Conservation (phyloP, 2,888 invertebrate genomes). For the Agrochola macilenta region DNA sequence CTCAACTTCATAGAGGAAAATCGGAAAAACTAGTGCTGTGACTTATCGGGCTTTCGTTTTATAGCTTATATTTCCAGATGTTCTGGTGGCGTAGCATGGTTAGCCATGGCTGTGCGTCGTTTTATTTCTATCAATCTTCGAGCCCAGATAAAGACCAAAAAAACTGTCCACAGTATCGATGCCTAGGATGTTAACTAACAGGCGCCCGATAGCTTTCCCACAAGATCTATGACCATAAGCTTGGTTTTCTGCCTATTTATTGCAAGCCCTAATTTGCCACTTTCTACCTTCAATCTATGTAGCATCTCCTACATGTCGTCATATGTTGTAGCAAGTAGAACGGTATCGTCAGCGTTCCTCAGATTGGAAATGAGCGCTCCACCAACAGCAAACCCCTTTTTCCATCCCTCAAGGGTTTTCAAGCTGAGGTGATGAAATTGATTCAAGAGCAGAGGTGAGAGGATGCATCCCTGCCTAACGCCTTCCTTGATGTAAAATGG, state of each 20-base stretch:
- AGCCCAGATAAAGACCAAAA: neutral
- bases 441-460: too few relatives aligned
- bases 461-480: too few relatives aligned
- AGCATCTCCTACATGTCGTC: neutral
- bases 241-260: conserved; percentile 3
- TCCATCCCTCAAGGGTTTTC: too few relatives aligned
- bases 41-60: neutral
- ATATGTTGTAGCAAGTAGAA: neutral
- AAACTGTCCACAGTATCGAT: neutral
- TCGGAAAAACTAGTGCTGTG: neutral
- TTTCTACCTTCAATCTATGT: neutral
- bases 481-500: too few relatives aligned
- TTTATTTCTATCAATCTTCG: neutral
- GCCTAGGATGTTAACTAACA: neutral
- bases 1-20: neutral
- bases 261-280: neutral
- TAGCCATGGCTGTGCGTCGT: neutral
- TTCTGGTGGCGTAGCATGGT: neutral
- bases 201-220: neutral
- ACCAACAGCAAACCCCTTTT: too few relatives aligned
- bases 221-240: neutral
- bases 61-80: neutral
- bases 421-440: too few relatives aligned
- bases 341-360: neutral
- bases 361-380: too few relatives aligned